Evolutionary conservation across 2,797 vertebrate species (phyloP).

Genomic region (Sparus aurata): DNA sequence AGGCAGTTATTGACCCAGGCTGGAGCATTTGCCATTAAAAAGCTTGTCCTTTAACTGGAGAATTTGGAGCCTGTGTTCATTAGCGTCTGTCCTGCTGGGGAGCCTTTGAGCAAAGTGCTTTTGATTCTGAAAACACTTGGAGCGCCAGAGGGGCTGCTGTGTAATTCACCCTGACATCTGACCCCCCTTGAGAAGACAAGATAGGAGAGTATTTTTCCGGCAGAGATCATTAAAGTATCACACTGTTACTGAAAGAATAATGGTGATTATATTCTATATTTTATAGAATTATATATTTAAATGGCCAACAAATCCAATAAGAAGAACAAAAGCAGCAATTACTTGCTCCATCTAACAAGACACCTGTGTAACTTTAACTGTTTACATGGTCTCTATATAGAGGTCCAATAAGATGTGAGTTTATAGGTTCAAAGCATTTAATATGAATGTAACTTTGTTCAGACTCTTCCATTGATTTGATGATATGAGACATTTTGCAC

Average conservation of each 20-base stretch:
- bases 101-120: slow-evolving; percentile 51
- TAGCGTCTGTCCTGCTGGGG: slow-evolving; percentile 39
- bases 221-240: background rate
- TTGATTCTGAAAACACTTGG: slow-evolving; percentile 33
- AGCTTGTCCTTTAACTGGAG: slow-evolving; percentile 51
- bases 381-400: too few species aligned
- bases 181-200: background rate
- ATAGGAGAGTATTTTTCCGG: background rate
- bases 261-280: background rate
- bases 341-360: background rate
- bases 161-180: background rate
- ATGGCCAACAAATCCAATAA: background rate
- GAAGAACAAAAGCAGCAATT: background rate
- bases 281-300: too few species aligned
- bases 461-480: too few species aligned
- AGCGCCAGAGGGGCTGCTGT: background rate
- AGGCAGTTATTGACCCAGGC: slow-evolving; percentile 53
- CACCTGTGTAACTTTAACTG: background rate
- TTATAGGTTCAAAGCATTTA: too few species aligned
- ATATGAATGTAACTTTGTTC: too few species aligned
- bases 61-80: slow-evolving; percentile 33
- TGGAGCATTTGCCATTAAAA: slow-evolving; percentile 49
- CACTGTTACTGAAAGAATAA: background rate
- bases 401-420: too few species aligned
- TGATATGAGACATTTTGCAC: background rate